Conservation (phyloP, 2,113 vertebrate genomes). For the Ophiodon elongatus region DNA sequence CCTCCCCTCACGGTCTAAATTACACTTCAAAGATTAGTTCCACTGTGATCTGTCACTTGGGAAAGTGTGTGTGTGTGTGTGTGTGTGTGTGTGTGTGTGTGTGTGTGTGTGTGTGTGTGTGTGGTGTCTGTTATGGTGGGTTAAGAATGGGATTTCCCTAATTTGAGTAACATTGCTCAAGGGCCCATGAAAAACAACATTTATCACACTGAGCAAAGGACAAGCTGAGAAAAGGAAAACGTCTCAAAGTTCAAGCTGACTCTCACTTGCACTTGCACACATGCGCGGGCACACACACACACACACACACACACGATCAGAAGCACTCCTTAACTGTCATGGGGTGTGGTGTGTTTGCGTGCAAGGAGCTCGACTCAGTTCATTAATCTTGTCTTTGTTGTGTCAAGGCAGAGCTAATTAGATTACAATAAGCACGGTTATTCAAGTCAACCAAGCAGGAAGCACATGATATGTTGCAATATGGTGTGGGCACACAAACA, state of each 20-base stretch:
- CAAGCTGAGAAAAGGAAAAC: conserved; percentile 28
- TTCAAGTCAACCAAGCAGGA: conserved; percentile 42
- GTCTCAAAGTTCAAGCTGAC: conserved; percentile 32
- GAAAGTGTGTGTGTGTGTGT: not conserved
- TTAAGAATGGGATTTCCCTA: conserved; percentile 18
- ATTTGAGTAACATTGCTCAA: conserved; percentile 45
- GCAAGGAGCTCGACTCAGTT: conserved; percentile 27
- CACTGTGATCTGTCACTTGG: not conserved
- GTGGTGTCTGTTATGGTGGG: not conserved
- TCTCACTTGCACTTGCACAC: conserved; percentile 26
- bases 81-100: not conserved
- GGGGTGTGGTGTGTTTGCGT: not conserved
- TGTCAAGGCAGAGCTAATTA: conserved; percentile 58
- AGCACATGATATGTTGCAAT: conserved; percentile 29
- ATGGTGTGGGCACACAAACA: not conserved
- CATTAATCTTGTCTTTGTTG: conserved; percentile 63
- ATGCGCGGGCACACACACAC: not conserved
- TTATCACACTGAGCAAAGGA: conserved; percentile 32
- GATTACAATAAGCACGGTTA: conserved; percentile 44
- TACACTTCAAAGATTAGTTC: conserved; percentile 29
- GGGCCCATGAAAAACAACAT: conserved; percentile 27
- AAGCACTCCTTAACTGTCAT: not conserved
- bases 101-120: not conserved
- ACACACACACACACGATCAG: not conserved
- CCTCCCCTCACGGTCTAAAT: conserved; percentile 19